Percentiles rank a stretch among this genome's conserved stretches.
Evolutionary conservation across 2,797 vertebrate genomes (phyloP).

Genomic region (Numenius phaeopus): DNA sequence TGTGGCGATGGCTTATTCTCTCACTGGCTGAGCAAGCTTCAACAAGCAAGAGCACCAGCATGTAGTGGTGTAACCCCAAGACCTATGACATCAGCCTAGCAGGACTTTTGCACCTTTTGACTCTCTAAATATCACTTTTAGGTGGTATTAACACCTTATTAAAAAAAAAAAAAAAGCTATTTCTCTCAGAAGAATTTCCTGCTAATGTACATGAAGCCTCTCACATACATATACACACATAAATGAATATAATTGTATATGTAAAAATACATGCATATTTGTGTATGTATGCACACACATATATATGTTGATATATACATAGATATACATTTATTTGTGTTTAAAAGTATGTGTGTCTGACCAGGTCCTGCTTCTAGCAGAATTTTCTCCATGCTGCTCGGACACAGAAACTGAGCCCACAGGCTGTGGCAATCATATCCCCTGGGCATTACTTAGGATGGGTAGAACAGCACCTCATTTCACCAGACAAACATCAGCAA

Average conservation of each 20-base stretch:
- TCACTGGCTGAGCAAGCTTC: background rate
- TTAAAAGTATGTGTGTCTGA: background rate
- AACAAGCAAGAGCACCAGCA: background rate
- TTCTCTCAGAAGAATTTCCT: background rate
- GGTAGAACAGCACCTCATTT: background rate
- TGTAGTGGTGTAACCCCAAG: background rate
- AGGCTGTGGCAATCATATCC: accelerated
- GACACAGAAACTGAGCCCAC: background rate
- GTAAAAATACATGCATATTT: background rate
- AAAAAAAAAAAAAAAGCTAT: background rate
- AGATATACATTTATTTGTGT: background rate
- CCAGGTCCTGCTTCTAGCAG: background rate
- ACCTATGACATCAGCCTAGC: background rate
- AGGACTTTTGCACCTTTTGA: background rate
- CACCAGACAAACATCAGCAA: background rate
- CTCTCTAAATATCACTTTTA: background rate
- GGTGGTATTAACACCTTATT: background rate
- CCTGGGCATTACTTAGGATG: background rate
- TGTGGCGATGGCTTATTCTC: background rate
- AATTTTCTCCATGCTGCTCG: background rate
- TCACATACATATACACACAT: background rate
- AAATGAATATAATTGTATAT: background rate
- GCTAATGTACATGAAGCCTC: background rate
- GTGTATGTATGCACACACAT: background rate
- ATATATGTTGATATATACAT: background rate